Percentiles rank a stretch among this genome's conserved stretches.
These are phyloP conservation scores for Eurosta solidaginis DNA, from an alignment of 1,140 invertebrate species.

Conservation along the genomic window DNA sequence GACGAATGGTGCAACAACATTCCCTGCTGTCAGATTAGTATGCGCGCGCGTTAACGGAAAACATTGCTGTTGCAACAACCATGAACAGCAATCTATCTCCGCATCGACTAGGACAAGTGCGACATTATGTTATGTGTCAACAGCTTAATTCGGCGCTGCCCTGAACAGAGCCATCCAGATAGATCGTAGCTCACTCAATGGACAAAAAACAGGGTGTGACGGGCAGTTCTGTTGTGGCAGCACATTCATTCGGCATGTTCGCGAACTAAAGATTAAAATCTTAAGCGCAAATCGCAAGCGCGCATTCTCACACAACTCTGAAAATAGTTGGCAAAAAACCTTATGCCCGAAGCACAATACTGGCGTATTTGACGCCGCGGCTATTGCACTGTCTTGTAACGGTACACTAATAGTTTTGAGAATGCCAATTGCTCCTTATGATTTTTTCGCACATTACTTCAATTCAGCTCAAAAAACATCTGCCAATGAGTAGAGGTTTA, in stretches of 20 bases:
- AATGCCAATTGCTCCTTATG: too few relatives aligned
- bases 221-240: constrained; percentile 7
- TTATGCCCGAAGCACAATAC: too few relatives aligned
- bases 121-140: constrained; percentile 27
- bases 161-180: too few relatives aligned
- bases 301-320: not conserved
- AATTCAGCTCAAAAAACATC: too few relatives aligned
- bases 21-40: not conserved
- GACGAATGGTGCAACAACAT: not conserved
- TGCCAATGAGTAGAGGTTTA: too few relatives aligned
- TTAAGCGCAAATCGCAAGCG: not conserved
- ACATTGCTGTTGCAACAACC: not conserved
- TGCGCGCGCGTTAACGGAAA: not conserved
- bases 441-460: too few relatives aligned
- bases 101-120: constrained; percentile 20
- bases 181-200: not conserved
- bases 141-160: not conserved
- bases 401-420: too few relatives aligned
- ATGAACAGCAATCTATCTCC: constrained; percentile 13
- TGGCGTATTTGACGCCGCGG: too few relatives aligned
- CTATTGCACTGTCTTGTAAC: too few relatives aligned
- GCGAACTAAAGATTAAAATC: not conserved
- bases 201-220: not conserved
- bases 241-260: not conserved
- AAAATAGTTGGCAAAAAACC: not conserved